Conservation (phyloP, 2,888 invertebrate species). For the Xylota segnis region DNA sequence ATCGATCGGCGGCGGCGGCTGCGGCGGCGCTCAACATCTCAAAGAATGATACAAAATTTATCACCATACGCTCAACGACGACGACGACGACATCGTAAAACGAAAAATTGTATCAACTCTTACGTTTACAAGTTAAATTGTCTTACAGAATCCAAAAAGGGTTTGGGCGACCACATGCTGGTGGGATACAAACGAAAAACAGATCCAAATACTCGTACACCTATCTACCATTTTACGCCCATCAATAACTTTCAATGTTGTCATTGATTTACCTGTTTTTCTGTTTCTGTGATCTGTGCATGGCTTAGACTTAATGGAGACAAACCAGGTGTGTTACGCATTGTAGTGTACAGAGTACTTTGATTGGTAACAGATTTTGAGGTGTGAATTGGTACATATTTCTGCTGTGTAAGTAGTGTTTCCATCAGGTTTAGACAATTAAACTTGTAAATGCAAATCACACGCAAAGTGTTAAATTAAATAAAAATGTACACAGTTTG, state of each 20-base stretch:
- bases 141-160: conserved; percentile 20
- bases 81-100: conserved; percentile 39
- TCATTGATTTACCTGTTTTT: conserved; percentile 68
- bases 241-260: conserved; percentile 61
- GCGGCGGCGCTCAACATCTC: conserved; percentile 55
- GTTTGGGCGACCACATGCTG: conserved; percentile 12
- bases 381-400: conserved; percentile 52
- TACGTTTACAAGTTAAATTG: neutral
- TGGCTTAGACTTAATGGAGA: conserved; percentile 68
- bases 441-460: conserved; percentile 35
- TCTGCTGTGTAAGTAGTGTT: neutral
- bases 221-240: conserved; percentile 46
- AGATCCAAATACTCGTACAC: conserved; percentile 8
- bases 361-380: conserved; percentile 49
- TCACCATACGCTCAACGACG: conserved; percentile 46
- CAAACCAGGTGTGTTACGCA: conserved; percentile 64
- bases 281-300: conserved; percentile 16
- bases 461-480: conserved; percentile 6
- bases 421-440: conserved; percentile 31
- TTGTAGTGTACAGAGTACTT: conserved; percentile 17
- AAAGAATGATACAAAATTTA: conserved; percentile 66
- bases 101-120: conserved; percentile 48
- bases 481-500: neutral
- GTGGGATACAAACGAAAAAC: neutral
- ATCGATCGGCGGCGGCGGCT: conserved; percentile 13